Evolutionary conservation across 1,140 invertebrate species (phyloP), one percentile per base, ranked within the genome.

Genomic region (Cylas formicarius): DNA sequence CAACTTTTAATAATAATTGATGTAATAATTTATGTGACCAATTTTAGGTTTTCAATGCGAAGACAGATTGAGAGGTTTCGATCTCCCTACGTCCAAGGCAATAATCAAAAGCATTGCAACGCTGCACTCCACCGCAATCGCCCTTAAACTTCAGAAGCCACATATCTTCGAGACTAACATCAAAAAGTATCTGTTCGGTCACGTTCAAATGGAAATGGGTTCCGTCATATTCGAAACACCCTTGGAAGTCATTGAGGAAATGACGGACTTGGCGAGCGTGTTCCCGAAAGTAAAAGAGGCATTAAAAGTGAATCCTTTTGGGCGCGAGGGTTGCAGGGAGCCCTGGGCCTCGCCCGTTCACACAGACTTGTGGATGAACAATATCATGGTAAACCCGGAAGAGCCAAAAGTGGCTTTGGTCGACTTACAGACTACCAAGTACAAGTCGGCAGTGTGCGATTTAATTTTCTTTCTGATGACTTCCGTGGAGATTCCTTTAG

Each of bases 311-410:
- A 6, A 6, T 23, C 13, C 22, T 5, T 39, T 10, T 27, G 7
- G 16, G 8, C 3, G 2, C 3, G 10, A 27, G 21, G 10, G 19
- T 11, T 2, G 13, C 20, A 39, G 49, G 0, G 65, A 68, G 37
- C 62, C 63, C 0, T 76, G 68, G 61, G 65, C 66, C 0, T 68
- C 67, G 0, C 66, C 71, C 9, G 55, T 67, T 2, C 77, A 79
- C 31, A 58, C 65, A 0, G 77, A 79, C 56, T 65, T 77, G 16
- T 78, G 76, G 76, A 60, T 68, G 6, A 78, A 77, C 51, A 80
- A 80, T 42, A 60, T 77, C 2, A 60, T 80, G 51, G 17, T 67
- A 1, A 60, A 66, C 52, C 68, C 68, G 44, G 55, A 66, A 44
- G 50, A 45, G 0, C 52, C 60, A 2, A 65, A 71, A 23, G 33